Conservation (phyloP, 92 coral and sea anemone species). For the Umimayanthus kanabou region DNA sequence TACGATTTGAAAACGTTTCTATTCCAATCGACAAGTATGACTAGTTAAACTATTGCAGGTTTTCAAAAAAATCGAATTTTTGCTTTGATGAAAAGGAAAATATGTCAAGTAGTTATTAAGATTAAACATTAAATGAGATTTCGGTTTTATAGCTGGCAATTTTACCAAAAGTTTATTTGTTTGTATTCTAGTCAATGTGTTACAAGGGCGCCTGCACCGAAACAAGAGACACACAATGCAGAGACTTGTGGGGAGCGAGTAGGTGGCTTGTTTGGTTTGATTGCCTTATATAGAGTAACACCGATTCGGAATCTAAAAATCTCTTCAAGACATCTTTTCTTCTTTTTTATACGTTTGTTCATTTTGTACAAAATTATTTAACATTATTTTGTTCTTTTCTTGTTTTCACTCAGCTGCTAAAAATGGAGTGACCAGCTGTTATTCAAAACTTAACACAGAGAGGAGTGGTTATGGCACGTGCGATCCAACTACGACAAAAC, state of each 20-base stretch:
- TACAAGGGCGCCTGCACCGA: background rate
- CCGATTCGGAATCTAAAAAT: no score
- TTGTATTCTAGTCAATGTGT: constrained; percentile 11
- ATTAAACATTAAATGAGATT: no score
- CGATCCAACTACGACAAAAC: constrained; percentile 46
- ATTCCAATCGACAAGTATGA: no score
- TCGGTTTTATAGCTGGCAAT: no score
- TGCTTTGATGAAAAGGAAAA: no score
- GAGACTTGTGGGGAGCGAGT: constrained; percentile 3
- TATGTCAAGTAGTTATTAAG: no score
- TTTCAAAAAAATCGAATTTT: no score
- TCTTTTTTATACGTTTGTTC: background rate
- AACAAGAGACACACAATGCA: constrained; percentile 1
- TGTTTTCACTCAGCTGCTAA: constrained; percentile 45
- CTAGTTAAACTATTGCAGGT: no score
- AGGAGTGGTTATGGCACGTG: constrained; percentile 73
- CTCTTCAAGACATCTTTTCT: background rate
- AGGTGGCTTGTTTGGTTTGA: background rate
- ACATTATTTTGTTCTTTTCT: background rate
- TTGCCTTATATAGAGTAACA: no score
- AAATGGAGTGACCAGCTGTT: constrained; percentile 58
- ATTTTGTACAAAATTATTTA: background rate
- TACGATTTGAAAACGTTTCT: no score
- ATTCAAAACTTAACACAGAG: constrained; percentile 67
- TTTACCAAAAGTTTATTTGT: background rate